Conservation (phyloP, 2,797 vertebrate species). For the Eurystomus glaucurus region DNA sequence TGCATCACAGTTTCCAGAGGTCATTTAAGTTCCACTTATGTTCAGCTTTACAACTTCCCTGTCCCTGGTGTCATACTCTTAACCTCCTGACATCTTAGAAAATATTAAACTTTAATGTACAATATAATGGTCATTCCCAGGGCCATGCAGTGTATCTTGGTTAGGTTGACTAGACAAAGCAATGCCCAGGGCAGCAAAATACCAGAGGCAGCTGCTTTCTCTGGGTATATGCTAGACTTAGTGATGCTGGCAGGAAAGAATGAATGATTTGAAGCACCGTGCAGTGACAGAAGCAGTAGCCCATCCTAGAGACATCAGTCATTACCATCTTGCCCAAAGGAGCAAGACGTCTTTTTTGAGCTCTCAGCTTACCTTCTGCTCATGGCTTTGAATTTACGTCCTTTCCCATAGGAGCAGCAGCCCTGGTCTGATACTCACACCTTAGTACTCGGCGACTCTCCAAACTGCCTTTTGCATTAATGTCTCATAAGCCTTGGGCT, state of each 20-base stretch:
- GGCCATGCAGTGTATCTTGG: neutral
- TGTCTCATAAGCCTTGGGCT: neutral
- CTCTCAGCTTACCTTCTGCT: neutral
- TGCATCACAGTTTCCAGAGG: neutral
- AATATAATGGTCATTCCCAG: neutral
- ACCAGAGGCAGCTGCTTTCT: neutral
- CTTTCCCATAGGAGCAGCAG: neutral
- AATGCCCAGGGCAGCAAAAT: neutral
- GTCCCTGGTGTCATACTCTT: neutral
- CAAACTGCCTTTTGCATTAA: neutral
- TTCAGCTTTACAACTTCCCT: neutral
- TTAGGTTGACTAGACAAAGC: neutral
- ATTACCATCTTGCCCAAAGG: neutral
- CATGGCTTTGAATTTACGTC: neutral
- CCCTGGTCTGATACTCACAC: neutral
- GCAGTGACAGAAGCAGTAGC: neutral
- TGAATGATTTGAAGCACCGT: neutral
- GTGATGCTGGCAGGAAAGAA: neutral
- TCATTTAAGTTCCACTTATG: neutral
- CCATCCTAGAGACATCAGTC: neutral
- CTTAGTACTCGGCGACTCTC: neutral
- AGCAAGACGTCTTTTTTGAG: neutral
- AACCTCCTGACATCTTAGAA: conserved; percentile 12
- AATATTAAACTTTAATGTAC: neutral
- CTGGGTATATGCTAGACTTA: neutral